phyloP scores from a whole-genome alignment of 2,888 invertebrate species.

The Oscheius sp. region DNA sequence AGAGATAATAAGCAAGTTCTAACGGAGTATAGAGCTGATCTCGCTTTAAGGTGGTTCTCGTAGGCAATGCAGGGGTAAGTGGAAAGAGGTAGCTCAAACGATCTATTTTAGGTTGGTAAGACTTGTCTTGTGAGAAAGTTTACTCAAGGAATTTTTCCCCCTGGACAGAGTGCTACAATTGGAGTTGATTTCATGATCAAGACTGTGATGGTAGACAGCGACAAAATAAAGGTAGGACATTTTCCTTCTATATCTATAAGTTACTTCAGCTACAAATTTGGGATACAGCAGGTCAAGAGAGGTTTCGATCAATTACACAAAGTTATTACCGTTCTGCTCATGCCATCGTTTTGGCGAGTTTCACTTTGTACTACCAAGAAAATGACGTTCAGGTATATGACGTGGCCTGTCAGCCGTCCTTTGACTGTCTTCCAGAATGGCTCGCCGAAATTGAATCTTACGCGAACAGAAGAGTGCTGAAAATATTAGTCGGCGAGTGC shows the following conservation, averaged over 20 bases:
- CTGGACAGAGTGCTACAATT: constrained; percentile 97
- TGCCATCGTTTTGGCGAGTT: constrained; percentile 84
- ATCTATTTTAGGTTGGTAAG: constrained; percentile 83
- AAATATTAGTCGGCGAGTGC: constrained; percentile 87
- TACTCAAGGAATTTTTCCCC: constrained; percentile 91
- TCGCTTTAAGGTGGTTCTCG: constrained; percentile 88
- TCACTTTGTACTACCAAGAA: no score
- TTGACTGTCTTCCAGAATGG: constrained; percentile 97
- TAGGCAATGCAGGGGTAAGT: constrained; percentile 88
- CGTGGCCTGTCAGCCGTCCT: constrained; percentile 96
- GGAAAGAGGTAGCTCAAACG: no score
- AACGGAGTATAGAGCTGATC: no score
- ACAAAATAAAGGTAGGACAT: constrained; percentile 75
- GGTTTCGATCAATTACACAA: constrained; percentile 95
- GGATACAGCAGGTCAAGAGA: constrained; percentile 97
- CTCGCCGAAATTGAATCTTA: constrained; percentile 96
- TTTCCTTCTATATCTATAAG: not conserved
- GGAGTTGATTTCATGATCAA: constrained; percentile 99
- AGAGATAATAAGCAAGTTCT: no score
- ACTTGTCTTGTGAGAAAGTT: constrained; percentile 95
- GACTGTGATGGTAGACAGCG: constrained; percentile 88
- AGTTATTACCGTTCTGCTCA: constrained; percentile 82
- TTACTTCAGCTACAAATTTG: constrained; percentile 91
- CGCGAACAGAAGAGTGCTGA: constrained; percentile 91
- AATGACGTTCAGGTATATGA: constrained; percentile 81